Evolutionary conservation across 2,797 vertebrate species (phyloP), one percentile per base, ranked within the genome.

Genomic region (Bradypodion ventrale): DNA sequence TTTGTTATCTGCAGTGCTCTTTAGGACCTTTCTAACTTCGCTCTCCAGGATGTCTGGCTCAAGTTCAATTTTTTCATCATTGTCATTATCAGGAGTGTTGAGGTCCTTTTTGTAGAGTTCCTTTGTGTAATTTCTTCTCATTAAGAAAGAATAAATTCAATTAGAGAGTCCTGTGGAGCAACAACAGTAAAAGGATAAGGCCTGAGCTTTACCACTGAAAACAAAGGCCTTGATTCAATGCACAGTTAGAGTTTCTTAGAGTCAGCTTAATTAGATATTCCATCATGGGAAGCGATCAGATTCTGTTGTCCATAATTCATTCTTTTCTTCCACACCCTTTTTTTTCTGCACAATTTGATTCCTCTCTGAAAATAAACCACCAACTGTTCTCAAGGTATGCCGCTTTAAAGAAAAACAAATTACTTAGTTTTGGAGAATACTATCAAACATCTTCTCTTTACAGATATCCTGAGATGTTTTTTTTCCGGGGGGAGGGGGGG

Each of bases 221-320:
- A 73, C 5, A 87, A 85, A 89, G 59, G 21, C 2, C 44, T 89
- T 83, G 42, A 72, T 91, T 87, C 49, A 77, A 70, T 32, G 23
- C 25, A 66, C 2, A 70, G 44, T 86, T 88, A 65, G 40, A 44
- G 27, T 65, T 65, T 60, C 76, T 65, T 44, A 46, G 40, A 56
- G 78, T 23, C 63, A 29, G 63, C 85, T 90, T 92, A 56, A 65
- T 72, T 92, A 82, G 60, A 3, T 89, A 65, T 88, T 90, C 82
- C n/a, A 65, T 37, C 44, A 75, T 75, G 44, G 23, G 35, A 49
- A 83, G 40, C 52, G 85, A 40, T 66, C 8, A 70, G 21, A 12
- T 85, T 92, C 87, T 85, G 37, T 76, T 88, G 87, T 70, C 79
- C 85, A 32, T 78, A 35, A 59, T 69, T 3, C 49, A 83, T 68